These are phyloP conservation scores for Sebastes trivittatus DNA, from an alignment of 2,797 vertebrate genomes.

Conservation along the genomic window DNA sequence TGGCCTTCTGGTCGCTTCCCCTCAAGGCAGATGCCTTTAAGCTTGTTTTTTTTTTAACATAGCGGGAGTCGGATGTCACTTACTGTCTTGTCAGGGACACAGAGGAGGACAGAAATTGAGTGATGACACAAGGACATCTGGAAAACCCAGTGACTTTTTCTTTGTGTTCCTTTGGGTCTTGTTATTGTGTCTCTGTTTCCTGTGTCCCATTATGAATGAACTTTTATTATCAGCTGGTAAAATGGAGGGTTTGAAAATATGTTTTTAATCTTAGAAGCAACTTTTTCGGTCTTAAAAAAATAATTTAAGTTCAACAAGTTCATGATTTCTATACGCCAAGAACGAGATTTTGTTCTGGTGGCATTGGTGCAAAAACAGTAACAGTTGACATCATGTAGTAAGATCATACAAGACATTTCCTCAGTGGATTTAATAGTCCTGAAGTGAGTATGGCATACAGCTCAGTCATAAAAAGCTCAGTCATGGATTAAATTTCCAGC, in stretches of 20 bases:
- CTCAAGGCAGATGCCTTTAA: conserved; percentile 27
- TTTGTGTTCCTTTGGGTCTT: conserved; percentile 12
- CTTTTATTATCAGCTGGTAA: conserved; percentile 22
- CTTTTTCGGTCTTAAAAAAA: not conserved
- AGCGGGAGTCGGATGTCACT: conserved; percentile 33
- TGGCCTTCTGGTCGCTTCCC: conserved; percentile 33
- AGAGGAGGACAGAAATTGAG: not conserved
- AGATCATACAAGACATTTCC: not conserved
- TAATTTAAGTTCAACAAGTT: not conserved
- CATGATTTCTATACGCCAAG: not conserved
- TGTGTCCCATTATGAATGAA: conserved; percentile 2
- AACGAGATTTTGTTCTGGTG: not conserved
- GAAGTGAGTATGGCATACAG: conserved; percentile 1
- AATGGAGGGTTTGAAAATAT: not conserved
- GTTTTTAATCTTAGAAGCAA: not conserved
- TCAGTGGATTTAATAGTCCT: not conserved
- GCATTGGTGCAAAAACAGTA: not conserved
- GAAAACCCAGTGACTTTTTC: conserved; percentile 8
- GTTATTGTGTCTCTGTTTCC: conserved; percentile 33
- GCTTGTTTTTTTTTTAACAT: conserved; percentile 10
- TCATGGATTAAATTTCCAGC: conserved; percentile 52
- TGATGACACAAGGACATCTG: conserved; percentile 43
- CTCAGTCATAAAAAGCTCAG: conserved; percentile 50
- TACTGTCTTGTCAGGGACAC: conserved; percentile 9
- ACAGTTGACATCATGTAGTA: not conserved